Base-by-base conservation (phyloP, 1,140 invertebrate genomes). In the Phymastichus coffea region DNA sequence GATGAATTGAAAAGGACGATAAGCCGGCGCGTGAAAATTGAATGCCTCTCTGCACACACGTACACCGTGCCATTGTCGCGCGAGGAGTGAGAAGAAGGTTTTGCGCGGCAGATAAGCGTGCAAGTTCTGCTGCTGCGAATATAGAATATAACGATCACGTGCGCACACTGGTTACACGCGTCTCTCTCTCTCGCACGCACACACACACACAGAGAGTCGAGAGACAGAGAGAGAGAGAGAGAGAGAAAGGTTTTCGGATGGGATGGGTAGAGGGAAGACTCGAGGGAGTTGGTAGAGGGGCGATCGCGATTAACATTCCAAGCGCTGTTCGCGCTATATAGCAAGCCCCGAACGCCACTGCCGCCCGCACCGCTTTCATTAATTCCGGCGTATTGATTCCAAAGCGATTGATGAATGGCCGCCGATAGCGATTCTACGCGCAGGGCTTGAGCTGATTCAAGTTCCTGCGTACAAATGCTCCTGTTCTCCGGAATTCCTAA, bases 371-470 rank as follows among this genome's bases (percentile, higher is more conserved):
- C 75, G 77, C 76, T 80, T 80, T 80, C 78, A 80, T 80, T 80
- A 80, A 80, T 80, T 80, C 77, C 77, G 77, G 75, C 76, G 78
- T 80, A 80, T 80, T 79, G 78, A 80, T 80, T 80, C 77, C 73
- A 46, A 40, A 40, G 56, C 69, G 77, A 79, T 79, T 80, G 78
- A 80, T 80, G 77, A 80, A 79, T 80, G 78, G 78, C 75, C 75
- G 72, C 75, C 77, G 77, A 80, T 79, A 80, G 73, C 77, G 75
- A 80, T 75, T 79, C 74, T 73, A 75, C 70, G 71, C 75, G 69
- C 68, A 64, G 22, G 67, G 69, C 66, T 60, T 65, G n/a, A n/a
- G n/a, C n/a, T n/a, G n/a, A n/a, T n/a, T n/a, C n/a, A n/a, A 65
- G 65, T 52, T 60, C 61, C 49, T 66, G 56, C 65, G 63, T 73